Base-by-base conservation (phyloP, 1,140 invertebrate species). In the Platyura marginata region DNA sequence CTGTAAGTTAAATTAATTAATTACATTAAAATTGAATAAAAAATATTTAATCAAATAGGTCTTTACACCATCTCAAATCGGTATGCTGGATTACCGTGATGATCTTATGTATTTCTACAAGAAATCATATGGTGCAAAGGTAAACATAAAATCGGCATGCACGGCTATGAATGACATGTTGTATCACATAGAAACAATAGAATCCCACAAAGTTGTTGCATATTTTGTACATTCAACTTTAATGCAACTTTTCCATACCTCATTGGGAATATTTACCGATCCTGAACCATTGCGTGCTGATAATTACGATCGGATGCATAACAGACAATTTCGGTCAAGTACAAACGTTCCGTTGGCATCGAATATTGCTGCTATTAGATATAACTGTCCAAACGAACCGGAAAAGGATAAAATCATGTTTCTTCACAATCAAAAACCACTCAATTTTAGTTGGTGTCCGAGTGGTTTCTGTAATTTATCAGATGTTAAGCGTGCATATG, bases 141-240 rank as follows among this genome's bases (percentile, higher is more conserved):
- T 67, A 25, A 68, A 74, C 32, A 11, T 48, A 39, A 61, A 65
- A 36, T 61, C 77, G 21, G 75, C 72, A 32, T 81, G 79, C 55
- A 65, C 69, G 4, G 59, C 71, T 2, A 48, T 79, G 2, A 62
- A 67, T 46, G 72, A 81, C 49, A 64, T 81, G 50, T 69, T 79
- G 41, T 58, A 70, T 11, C 71, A 75, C 15, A 61, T 72, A 22
- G 52, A 63, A 49, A 59, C 46, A 13, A 45, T 47, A 45, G 57
- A 37, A 34, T 49, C 50, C 32, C 73, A 71, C 0, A 71, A 71
- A 47, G 71, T 75, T 1, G 63, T 75, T 1, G 77, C 82, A 32
- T 75, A 82, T 49, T 89, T 90, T 52, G 72, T 71, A 1, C 79
- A 88, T 55, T 72, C 81, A 18, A 64, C 70, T 2, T 69, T 71